phyloP scores from a whole-genome alignment of 2,113 vertebrate species.

The Oreochromis aureus region DNA sequence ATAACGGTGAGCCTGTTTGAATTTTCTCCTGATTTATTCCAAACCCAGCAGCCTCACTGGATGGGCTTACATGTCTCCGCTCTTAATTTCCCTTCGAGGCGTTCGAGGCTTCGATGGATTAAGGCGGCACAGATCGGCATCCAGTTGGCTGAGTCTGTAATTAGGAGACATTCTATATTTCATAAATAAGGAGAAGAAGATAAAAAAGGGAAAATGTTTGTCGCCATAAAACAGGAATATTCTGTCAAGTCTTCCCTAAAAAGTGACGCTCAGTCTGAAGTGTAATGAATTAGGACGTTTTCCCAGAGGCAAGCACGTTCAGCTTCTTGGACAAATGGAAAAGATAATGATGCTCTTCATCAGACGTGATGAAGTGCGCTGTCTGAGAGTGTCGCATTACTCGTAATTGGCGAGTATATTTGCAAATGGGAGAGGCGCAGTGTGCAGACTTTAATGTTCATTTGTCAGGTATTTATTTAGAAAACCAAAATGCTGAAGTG shows the following conservation, averaged over 20 bases:
- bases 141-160: slow-evolving; percentile 13
- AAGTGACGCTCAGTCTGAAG: neutral
- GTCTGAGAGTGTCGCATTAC: neutral
- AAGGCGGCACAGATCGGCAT: slow-evolving; percentile 18
- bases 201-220: neutral
- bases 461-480: neutral
- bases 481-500: neutral
- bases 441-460: neutral
- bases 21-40: slow-evolving; percentile 28
- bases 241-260: neutral
- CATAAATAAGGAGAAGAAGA: neutral
- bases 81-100: slow-evolving; percentile 17
- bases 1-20: slow-evolving; percentile 3
- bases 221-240: neutral
- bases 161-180: slow-evolving; percentile 15
- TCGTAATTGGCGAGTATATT: neutral
- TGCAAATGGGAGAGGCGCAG: neutral
- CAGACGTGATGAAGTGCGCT: neutral
- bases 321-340: neutral
- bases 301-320: neutral
- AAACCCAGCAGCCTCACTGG: neutral
- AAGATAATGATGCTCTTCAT: slow-evolving; percentile 12
- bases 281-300: neutral
- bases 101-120: slow-evolving; percentile 7
- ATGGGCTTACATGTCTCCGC: neutral